A percentile compares a stretch with the other conserved stretches of the same genome.
Conservation (phyloP, 2,113 vertebrate species). For the Notothenia coriiceps region DNA sequence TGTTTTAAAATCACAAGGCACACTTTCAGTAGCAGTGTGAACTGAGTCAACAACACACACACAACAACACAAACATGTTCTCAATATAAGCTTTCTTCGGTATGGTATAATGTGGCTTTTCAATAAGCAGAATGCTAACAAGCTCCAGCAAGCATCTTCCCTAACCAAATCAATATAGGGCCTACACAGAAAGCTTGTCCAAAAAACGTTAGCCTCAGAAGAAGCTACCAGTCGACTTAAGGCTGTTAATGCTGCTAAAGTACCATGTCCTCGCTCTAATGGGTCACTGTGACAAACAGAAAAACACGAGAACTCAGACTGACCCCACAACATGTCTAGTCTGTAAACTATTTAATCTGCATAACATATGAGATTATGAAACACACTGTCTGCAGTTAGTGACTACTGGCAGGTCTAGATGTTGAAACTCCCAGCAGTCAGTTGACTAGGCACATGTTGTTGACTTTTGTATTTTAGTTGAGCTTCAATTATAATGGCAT, state of each 20-base stretch:
- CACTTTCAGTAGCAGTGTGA: slow-evolving; percentile 5
- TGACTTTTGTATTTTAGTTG: slow-evolving; percentile 7
- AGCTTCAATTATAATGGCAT: not conserved
- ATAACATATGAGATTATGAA: slow-evolving; percentile 57
- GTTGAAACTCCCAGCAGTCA: slow-evolving; percentile 3
- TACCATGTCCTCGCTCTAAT: slow-evolving; percentile 2
- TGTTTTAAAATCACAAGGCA: slow-evolving; percentile 11
- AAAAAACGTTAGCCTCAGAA: slow-evolving; percentile 23
- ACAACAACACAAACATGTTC: slow-evolving; percentile 9
- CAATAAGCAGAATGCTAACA: slow-evolving; percentile 16
- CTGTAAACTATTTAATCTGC: slow-evolving; percentile 42
- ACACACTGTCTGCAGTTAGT: slow-evolving; percentile 16
- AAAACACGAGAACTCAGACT: slow-evolving; percentile 25
- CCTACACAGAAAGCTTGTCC: slow-evolving; percentile 2
- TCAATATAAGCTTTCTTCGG: not conserved
- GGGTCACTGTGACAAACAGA: slow-evolving; percentile 37
- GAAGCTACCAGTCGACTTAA: not conserved
- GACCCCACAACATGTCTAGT: slow-evolving; percentile 32
- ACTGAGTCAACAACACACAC: not conserved
- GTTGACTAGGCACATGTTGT: slow-evolving; percentile 1
- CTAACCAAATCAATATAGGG: slow-evolving; percentile 15
- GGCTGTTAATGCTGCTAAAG: not conserved
- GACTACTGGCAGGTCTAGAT: not conserved
- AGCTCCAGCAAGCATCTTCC: slow-evolving; percentile 1
- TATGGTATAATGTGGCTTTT: slow-evolving; percentile 19